phyloP scores from a whole-genome alignment of 2,797 vertebrate species.

The Lepus townsendii region DNA sequence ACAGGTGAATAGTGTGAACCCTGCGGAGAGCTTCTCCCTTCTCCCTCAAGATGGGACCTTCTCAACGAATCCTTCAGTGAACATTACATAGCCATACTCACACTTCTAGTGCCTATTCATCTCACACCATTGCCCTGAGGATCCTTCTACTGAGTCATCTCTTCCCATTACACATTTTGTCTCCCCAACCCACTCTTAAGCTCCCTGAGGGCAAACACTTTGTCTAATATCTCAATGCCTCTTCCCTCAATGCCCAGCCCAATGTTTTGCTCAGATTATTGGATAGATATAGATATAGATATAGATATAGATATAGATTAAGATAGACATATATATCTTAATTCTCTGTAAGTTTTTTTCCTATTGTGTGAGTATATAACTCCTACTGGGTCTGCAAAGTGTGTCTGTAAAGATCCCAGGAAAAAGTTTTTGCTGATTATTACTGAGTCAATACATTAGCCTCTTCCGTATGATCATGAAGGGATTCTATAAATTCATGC shows the following conservation, averaged over 20 bases:
- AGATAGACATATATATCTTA: background rate
- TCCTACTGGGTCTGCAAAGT: background rate
- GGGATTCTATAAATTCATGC: slow-evolving; percentile 18
- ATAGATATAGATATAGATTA: background rate
- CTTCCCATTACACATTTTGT: background rate
- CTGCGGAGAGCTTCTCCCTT: background rate
- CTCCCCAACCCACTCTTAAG: slow-evolving; percentile 6
- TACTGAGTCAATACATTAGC: slow-evolving; percentile 46
- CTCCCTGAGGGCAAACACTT: background rate
- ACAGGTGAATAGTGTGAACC: background rate
- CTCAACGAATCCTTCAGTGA: background rate
- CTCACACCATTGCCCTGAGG: background rate
- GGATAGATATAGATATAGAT: background rate
- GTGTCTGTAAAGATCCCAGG: background rate
- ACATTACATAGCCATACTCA: background rate
- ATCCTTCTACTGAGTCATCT: background rate
- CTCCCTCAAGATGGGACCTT: background rate
- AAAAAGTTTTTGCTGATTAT: slow-evolving; percentile 34
- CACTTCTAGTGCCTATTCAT: background rate
- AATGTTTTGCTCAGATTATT: slow-evolving; percentile 35
- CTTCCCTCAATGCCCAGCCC: slow-evolving; percentile 12
- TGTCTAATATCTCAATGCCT: background rate
- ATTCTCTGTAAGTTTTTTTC: background rate
- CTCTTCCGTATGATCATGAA: background rate
- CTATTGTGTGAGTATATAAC: slow-evolving; percentile 39